These are phyloP conservation scores for Rhagonycha lutea DNA, from an alignment of 2,888 invertebrate species.

Conservation along the genomic window DNA sequence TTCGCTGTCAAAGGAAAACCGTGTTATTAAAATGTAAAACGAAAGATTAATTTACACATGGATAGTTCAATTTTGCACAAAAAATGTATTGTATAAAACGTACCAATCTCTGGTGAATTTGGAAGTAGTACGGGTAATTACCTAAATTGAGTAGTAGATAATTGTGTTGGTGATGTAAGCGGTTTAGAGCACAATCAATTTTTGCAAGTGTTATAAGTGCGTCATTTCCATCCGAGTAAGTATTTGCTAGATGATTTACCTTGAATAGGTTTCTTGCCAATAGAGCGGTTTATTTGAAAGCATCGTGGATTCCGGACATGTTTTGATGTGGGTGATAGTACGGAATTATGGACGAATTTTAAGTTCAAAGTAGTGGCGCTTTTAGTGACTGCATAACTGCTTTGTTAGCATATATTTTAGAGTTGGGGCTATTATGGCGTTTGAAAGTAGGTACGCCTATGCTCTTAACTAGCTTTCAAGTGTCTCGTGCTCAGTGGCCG, in stretches of 20 bases:
- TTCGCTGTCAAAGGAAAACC: not conserved
- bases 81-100: not conserved
- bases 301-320: conserved; percentile 15
- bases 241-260: not conserved
- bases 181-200: not conserved
- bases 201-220: not conserved
- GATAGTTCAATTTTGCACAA: not conserved
- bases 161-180: not conserved
- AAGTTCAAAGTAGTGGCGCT: conserved; percentile 18
- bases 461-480: conserved; percentile 30
- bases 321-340: conserved; percentile 15
- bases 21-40: not conserved
- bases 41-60: not conserved
- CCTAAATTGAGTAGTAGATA: not conserved
- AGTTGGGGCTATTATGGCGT: conserved; percentile 18
- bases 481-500: conserved; percentile 31
- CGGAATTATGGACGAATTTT: conserved; percentile 17
- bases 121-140: not conserved
- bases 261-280: conserved; percentile 1
- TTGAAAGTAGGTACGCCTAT: conserved; percentile 26
- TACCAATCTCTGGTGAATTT: not conserved
- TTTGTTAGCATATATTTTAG: conserved; percentile 23
- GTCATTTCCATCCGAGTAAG: not conserved
- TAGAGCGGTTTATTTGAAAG: conserved; percentile 1
- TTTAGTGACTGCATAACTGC: conserved; percentile 23